These are phyloP conservation scores for Anseranas semipalmata DNA, from an alignment of 2,113 vertebrate species.

Conservation along the genomic window DNA sequence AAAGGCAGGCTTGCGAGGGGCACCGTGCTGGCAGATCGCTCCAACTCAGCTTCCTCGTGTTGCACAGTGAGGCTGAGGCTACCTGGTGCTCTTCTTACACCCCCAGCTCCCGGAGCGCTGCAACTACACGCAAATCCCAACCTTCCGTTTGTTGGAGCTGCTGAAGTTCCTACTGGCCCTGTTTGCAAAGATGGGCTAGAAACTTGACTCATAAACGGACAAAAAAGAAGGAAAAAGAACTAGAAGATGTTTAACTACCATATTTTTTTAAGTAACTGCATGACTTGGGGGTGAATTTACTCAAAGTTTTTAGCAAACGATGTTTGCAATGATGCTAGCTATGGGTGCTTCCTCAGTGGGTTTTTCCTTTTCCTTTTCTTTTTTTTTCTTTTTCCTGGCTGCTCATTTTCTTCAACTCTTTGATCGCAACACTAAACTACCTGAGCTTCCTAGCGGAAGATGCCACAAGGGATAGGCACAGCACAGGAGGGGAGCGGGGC, in stretches of 20 bases:
- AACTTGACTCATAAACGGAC: not conserved
- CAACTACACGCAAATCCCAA: not conserved
- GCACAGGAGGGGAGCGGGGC: not conserved
- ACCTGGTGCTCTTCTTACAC: not conserved
- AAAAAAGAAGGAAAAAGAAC: not conserved
- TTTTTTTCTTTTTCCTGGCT: not conserved
- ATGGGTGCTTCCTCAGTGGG: not conserved
- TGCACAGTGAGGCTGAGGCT: not conserved
- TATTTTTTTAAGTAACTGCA: not conserved
- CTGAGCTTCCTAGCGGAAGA: not conserved
- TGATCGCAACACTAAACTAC: conserved; percentile 31
- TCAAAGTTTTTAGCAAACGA: not conserved
- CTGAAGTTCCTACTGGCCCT: not conserved
- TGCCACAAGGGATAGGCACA: not conserved
- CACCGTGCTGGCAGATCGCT: not conserved
- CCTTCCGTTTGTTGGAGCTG: not conserved
- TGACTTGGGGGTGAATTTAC: not conserved
- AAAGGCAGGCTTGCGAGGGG: not conserved
- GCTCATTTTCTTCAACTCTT: conserved; percentile 13
- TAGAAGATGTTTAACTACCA: not conserved
- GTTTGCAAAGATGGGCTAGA: not conserved
- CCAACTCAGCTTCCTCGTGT: not conserved
- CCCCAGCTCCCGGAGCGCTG: fast-evolving
- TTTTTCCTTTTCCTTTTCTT: not conserved
- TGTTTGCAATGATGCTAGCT: not conserved